phyloP scores from a whole-genome alignment of 92 coral and sea anemone species.

The Parazoanthus darwini region DNA sequence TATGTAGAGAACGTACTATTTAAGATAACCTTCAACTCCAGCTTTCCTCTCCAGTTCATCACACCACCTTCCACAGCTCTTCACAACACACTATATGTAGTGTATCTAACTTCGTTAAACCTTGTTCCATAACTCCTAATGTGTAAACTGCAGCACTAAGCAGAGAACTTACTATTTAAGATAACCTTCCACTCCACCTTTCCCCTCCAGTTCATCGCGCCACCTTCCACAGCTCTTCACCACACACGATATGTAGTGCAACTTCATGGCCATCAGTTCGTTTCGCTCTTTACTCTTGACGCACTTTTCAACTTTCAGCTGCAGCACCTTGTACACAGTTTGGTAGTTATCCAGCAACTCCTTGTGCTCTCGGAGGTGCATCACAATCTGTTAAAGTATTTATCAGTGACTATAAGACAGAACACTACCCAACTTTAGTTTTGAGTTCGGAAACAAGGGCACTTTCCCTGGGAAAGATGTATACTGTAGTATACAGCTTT shows the following conservation, averaged over 20 bases:
- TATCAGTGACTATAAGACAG: neutral
- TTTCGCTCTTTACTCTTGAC: conserved; percentile 65
- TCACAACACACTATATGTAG: too few species aligned
- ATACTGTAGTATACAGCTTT: too few species aligned
- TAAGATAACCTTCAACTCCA: conserved; percentile 84
- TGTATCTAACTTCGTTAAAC: too few species aligned
- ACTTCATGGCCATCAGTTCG: conserved; percentile 91
- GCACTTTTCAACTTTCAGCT: conserved; percentile 65
- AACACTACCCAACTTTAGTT: neutral
- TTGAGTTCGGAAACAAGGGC: too few species aligned
- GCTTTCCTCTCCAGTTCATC: conserved; percentile 80
- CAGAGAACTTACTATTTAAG: conserved; percentile 70
- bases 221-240: conserved; percentile 82
- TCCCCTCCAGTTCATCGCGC: conserved; percentile 83
- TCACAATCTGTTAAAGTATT: conserved; percentile 58
- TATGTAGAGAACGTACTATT: conserved; percentile 58
- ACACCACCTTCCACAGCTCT: conserved; percentile 66
- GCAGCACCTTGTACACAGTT: conserved; percentile 80
- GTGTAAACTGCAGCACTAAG: neutral
- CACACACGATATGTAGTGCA: conserved; percentile 73
- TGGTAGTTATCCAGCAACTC: conserved; percentile 78
- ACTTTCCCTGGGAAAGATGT: too few species aligned
- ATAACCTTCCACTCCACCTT: conserved; percentile 84
- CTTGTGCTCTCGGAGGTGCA: conserved; percentile 69
- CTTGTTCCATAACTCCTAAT: neutral